phyloP scores from a whole-genome alignment of 2,888 invertebrate genomes.

The Hypomecis atomaria region DNA sequence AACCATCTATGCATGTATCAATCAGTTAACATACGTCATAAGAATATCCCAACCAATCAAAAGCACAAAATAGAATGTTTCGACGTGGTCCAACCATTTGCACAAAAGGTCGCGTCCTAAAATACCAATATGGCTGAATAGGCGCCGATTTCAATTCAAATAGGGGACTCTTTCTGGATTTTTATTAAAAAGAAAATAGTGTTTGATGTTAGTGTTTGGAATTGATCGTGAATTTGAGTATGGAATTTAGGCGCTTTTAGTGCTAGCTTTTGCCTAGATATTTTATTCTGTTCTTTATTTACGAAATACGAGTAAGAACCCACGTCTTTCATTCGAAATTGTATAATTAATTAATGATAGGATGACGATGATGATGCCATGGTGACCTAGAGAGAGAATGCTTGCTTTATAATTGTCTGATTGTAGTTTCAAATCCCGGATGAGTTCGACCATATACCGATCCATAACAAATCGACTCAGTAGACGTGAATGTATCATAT shows the following conservation, averaged over 20 bases:
- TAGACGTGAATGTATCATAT: no score
- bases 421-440: no score
- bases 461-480: no score
- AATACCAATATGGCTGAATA: slow-evolving; percentile 24
- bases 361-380: no score
- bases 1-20: background rate
- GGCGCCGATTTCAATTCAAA: slow-evolving; percentile 24
- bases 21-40: background rate
- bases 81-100: slow-evolving; percentile 6
- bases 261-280: no score
- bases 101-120: slow-evolving; percentile 13
- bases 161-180: slow-evolving; percentile 7
- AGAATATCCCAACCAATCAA: slow-evolving; percentile 2
- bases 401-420: no score
- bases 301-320: no score
- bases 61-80: slow-evolving; percentile 20
- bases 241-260: background rate
- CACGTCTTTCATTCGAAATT: no score
- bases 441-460: no score
- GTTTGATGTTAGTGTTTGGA: slow-evolving; percentile 11
- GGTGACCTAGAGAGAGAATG: no score
- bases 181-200: slow-evolving; percentile 21
- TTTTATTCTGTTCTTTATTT: no score
- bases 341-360: no score
- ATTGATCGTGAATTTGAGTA: slow-evolving; percentile 7